Evolutionary conservation across 2,888 invertebrate species (phyloP).

Genomic region (Hydropsyche betteni): DNA sequence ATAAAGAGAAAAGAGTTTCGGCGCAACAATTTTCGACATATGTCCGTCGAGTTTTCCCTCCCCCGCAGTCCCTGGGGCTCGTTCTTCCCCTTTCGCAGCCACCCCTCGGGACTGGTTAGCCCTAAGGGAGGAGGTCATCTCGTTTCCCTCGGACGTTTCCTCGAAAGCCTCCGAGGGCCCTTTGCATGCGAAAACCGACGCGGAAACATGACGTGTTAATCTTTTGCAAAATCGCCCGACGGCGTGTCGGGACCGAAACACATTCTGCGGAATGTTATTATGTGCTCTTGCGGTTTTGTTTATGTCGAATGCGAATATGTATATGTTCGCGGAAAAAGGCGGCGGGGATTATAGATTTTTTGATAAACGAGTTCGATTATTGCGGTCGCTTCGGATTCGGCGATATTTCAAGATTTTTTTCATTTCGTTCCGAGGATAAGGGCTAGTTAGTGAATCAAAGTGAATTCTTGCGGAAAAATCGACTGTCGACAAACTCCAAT

Average conservation of each 20-base stretch:
- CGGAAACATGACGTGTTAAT: conserved; percentile 40
- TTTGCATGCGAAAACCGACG: conserved; percentile 20
- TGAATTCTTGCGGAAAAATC: conserved; percentile 39
- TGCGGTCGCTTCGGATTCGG: too few relatives aligned
- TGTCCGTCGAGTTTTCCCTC: conserved; percentile 8
- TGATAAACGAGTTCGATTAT: too few relatives aligned
- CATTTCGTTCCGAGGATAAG: not conserved
- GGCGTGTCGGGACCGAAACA: not conserved
- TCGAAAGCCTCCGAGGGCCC: conserved; percentile 36
- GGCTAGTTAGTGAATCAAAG: conserved; percentile 38
- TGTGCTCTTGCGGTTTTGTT: too few relatives aligned
- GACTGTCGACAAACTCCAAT: conserved; percentile 33
- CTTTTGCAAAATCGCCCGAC: conserved; percentile 31
- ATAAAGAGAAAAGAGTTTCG: conserved; percentile 31
- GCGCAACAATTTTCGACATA: conserved; percentile 36
- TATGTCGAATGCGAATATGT: too few relatives aligned
- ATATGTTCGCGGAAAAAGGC: too few relatives aligned
- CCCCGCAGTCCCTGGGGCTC: not conserved
- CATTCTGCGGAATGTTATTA: too few relatives aligned
- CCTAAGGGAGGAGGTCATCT: conserved; percentile 44
- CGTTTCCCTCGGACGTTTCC: conserved; percentile 41
- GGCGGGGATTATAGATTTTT: too few relatives aligned
- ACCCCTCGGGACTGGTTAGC: conserved; percentile 39
- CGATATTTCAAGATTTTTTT: too few relatives aligned
- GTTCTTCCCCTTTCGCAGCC: not conserved